A percentile compares a stretch with the other conserved stretches of the same genome.
phyloP scores from a whole-genome alignment of 2,888 invertebrate genomes.

The Sipunculus nudus region DNA sequence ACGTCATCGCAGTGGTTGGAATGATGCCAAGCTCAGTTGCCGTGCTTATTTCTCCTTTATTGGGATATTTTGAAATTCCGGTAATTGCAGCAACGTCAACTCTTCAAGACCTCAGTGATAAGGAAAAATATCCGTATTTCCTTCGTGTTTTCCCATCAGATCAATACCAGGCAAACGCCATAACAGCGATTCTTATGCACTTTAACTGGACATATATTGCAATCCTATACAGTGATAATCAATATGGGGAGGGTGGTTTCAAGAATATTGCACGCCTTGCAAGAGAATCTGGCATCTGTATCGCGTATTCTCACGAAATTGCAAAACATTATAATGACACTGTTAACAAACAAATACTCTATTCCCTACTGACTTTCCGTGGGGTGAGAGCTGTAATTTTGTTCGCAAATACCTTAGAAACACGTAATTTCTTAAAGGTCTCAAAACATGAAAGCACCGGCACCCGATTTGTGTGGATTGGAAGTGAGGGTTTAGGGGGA shows the following conservation, averaged over 20 bases:
- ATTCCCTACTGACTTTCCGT: neutral
- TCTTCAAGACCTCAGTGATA: slow-evolving; percentile 9
- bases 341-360: no score
- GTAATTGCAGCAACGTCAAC: slow-evolving; percentile 2
- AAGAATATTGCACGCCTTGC: neutral
- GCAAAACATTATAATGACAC: no score
- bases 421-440: neutral
- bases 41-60: neutral
- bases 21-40: neutral
- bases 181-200: neutral
- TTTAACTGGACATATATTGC: slow-evolving; percentile 15
- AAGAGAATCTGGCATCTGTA: slow-evolving; percentile 6
- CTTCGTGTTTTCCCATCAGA: slow-evolving; percentile 1
- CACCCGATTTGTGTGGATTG: slow-evolving; percentile 1
- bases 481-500: neutral
- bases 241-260: slow-evolving; percentile 6
- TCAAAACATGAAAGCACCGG: neutral
- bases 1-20: neutral
- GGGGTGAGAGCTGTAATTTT: slow-evolving; percentile 1
- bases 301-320: slow-evolving; percentile 5
- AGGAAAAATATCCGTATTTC: slow-evolving; percentile 1
- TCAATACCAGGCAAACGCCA: slow-evolving; percentile 6
- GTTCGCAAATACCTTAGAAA: neutral
- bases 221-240: neutral
- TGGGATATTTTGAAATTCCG: slow-evolving; percentile 9